A percentile compares a stretch with the other conserved stretches of the same genome.
Conservation (phyloP, 1,140 invertebrate genomes). For the Brachionus calyciflorus region DNA sequence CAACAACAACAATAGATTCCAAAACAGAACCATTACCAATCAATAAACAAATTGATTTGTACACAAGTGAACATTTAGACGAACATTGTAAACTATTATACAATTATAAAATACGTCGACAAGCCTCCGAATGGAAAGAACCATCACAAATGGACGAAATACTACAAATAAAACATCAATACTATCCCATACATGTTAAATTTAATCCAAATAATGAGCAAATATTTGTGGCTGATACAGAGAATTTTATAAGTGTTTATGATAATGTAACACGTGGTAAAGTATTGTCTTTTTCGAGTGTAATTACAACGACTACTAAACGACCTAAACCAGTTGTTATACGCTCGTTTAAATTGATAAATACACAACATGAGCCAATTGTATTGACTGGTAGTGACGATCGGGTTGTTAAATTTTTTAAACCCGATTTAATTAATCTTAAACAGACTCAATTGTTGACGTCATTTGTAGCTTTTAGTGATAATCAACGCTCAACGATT, state of each 20-base stretch:
- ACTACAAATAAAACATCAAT: not conserved
- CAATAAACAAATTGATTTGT: not conserved
- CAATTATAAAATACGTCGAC: not conserved
- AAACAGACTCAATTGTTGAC: slow-evolving; percentile 25
- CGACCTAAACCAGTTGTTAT: not conserved
- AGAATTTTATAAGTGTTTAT: not conserved
- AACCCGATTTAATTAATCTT: not conserved
- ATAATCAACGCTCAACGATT: not conserved
- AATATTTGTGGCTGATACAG: slow-evolving; percentile 21
- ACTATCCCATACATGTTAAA: slow-evolving; percentile 5
- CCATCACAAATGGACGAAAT: slow-evolving; percentile 10
- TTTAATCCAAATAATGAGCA: slow-evolving; percentile 30
- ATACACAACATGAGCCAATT: slow-evolving; percentile 22
- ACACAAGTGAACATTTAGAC: slow-evolving; percentile 15
- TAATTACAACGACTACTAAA: not conserved
- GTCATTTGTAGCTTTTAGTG: slow-evolving; percentile 17
- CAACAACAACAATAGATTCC: not conserved
- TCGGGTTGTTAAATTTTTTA: slow-evolving; percentile 5
- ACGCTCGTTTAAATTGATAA: slow-evolving; percentile 27
- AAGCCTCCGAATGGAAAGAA: not conserved
- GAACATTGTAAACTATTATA: slow-evolving; percentile 29
- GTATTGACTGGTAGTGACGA: slow-evolving; percentile 7
- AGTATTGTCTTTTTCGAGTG: not conserved
- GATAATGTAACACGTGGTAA: slow-evolving; percentile 7
- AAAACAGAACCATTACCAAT: not conserved